Evolutionary conservation across 2,888 invertebrate genomes (phyloP).

Genomic region (Lasioglossum malachurum): DNA sequence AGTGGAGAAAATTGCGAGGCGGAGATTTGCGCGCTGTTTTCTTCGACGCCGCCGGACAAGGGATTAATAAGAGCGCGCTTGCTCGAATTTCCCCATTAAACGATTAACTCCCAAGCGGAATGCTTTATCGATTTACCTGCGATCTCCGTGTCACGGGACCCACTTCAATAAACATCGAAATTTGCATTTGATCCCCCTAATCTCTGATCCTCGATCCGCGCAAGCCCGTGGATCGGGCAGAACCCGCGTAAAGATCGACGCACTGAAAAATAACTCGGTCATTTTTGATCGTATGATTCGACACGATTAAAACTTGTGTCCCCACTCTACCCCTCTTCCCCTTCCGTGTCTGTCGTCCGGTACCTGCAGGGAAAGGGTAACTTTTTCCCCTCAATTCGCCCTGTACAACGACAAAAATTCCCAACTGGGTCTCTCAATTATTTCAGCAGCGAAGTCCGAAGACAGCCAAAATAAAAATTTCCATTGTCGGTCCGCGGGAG

Average conservation of each 20-base stretch:
- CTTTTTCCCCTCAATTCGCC: too few relatives aligned
- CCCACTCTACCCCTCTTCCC: too few relatives aligned
- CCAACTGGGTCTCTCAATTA: too few relatives aligned
- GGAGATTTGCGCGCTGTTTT: neutral
- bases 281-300: neutral
- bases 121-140: neutral
- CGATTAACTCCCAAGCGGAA: neutral
- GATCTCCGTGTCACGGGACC: neutral
- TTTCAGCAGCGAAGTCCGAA: too few relatives aligned
- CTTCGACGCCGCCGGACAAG: neutral
- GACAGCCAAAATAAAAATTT: neutral
- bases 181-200: slow-evolving; percentile 2
- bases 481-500: neutral
- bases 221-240: neutral
- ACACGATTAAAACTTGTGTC: neutral
- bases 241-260: neutral
- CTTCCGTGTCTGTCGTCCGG: too few relatives aligned
- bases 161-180: neutral
- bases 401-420: too few relatives aligned
- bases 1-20: neutral
- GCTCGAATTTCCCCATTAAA: neutral
- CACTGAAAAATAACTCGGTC: neutral
- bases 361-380: too few relatives aligned
- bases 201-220: neutral
- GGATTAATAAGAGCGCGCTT: neutral